Evolutionary conservation across 2,888 invertebrate genomes (phyloP).

Genomic region (Drosophila bunnanda): DNA sequence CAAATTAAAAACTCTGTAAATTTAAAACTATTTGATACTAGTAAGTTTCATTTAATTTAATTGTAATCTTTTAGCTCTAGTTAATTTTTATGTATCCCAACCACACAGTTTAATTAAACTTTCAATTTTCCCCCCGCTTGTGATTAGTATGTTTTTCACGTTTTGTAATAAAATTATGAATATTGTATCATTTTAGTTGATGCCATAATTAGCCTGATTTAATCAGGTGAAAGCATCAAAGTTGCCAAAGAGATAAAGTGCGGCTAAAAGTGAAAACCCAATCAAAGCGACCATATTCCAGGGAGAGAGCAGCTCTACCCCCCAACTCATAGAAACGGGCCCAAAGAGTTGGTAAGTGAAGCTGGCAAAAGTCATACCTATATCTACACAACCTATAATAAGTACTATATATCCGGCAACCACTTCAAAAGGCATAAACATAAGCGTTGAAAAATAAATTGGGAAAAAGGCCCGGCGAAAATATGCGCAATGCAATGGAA

Average conservation of each 20-base stretch:
- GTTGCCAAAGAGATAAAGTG: slow-evolving; percentile 8
- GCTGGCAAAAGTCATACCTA: slow-evolving; percentile 12
- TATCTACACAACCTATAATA: not conserved
- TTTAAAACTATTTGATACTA: no score
- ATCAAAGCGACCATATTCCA: slow-evolving; percentile 30
- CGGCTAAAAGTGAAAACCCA: slow-evolving; percentile 23
- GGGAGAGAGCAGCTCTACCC: slow-evolving; percentile 1
- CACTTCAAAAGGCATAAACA: slow-evolving; percentile 59
- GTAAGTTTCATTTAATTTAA: not conserved
- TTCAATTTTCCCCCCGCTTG: not conserved
- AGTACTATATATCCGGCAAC: slow-evolving; percentile 34
- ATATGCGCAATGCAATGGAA: slow-evolving; percentile 44
- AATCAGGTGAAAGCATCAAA: slow-evolving; percentile 9
- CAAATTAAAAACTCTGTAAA: no score
- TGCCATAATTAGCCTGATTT: slow-evolving; percentile 51
- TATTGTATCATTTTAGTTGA: slow-evolving; percentile 34
- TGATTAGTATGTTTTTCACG: not conserved
- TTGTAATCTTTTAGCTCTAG: no score
- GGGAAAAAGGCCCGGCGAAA: slow-evolving; percentile 13
- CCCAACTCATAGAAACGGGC: slow-evolving; percentile 37
- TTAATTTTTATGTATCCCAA: no score
- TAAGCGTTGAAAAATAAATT: slow-evolving; percentile 37
- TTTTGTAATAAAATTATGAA: not conserved
- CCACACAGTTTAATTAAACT: not conserved
- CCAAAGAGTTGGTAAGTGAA: slow-evolving; percentile 30